A percentile compares a stretch with the other conserved stretches of the same genome.
phyloP scores from a whole-genome alignment of 2,113 vertebrate genomes.

The Sceloporus tristichus region DNA sequence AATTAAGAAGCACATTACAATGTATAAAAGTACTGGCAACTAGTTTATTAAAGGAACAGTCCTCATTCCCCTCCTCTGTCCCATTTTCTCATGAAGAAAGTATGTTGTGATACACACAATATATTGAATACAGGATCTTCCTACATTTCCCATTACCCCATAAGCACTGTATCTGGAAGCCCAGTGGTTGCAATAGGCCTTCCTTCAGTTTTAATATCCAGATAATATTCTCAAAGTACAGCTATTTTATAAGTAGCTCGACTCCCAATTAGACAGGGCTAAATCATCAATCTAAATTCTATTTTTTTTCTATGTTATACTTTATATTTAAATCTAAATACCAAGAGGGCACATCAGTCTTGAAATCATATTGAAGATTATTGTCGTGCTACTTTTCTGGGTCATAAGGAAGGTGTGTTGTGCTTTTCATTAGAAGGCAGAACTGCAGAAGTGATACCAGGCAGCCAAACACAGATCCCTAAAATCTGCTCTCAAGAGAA shows the following conservation, averaged over 20 bases:
- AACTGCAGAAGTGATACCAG: neutral
- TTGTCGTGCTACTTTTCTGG: neutral
- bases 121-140: too few species aligned
- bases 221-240: neutral
- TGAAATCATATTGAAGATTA: neutral
- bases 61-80: neutral
- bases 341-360: neutral
- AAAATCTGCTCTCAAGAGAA: neutral
- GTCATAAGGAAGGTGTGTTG: neutral
- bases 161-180: neutral
- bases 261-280: neutral
- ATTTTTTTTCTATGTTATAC: neutral
- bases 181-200: neutral
- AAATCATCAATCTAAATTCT: neutral
- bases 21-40: constrained; percentile 34
- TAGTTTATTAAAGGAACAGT: neutral
- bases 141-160: neutral
- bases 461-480: neutral
- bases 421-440: neutral
- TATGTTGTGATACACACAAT: too few species aligned
- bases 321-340: neutral
- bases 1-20: neutral
- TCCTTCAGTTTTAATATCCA: neutral
- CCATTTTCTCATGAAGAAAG: too few species aligned
- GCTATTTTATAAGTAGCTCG: neutral